These are phyloP conservation scores for Vultur gryphus DNA, from an alignment of 2,797 vertebrate genomes.

Conservation along the genomic window DNA sequence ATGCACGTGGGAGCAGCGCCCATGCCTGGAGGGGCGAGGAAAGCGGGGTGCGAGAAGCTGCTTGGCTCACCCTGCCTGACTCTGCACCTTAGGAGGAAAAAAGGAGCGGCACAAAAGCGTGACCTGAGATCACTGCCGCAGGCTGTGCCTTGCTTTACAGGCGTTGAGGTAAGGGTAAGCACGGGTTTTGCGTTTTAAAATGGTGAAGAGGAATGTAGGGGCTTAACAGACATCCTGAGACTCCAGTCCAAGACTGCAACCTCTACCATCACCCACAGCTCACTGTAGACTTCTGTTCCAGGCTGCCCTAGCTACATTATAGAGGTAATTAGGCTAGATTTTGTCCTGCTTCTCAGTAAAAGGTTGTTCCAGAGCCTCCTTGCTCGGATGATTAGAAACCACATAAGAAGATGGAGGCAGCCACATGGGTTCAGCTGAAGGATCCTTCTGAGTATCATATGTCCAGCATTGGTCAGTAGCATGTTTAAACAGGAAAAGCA, in stretches of 20 bases:
- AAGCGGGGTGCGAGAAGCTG: fast-evolving
- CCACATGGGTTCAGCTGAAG: not conserved
- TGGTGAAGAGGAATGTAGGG: not conserved
- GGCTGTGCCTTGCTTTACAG: not conserved
- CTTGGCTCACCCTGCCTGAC: fast-evolving
- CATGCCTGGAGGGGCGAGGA: not conserved
- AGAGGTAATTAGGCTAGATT: not conserved
- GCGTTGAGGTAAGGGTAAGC: not conserved
- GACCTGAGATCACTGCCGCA: fast-evolving
- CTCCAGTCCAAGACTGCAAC: not conserved
- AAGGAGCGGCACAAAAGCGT: not conserved
- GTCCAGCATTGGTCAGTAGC: fast-evolving
- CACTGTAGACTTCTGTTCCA: not conserved
- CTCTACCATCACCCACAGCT: not conserved
- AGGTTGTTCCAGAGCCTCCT: not conserved
- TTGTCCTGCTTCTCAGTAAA: not conserved
- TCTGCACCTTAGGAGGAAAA: fast-evolving
- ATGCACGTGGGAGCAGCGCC: not conserved
- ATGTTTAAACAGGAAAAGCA: not conserved
- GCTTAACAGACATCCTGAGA: not conserved
- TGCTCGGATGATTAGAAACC: not conserved
- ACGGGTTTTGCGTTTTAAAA: not conserved
- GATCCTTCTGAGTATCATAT: not conserved
- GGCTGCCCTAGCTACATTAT: not conserved
- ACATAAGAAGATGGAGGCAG: not conserved